Conservation (phyloP, 2,888 invertebrate genomes). For the Uropetala carovei region DNA sequence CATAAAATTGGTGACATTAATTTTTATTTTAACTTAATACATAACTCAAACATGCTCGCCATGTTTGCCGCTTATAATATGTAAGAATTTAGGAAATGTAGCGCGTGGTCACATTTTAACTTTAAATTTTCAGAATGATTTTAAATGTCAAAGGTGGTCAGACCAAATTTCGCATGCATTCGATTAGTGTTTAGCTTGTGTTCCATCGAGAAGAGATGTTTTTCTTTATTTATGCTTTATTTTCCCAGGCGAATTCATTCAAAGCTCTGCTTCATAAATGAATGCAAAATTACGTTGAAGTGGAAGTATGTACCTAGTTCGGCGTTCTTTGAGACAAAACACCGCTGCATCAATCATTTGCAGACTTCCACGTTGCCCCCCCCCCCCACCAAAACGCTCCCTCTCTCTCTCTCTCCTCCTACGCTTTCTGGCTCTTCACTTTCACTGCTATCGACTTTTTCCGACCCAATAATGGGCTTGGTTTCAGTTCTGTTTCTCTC, state of each 20-base stretch:
- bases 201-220: slow-evolving; percentile 1
- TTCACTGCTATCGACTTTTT: neutral
- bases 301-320: slow-evolving; percentile 1
- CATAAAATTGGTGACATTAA: too few species aligned
- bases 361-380: neutral
- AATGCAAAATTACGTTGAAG: neutral
- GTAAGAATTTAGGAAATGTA: too few species aligned
- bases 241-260: neutral
- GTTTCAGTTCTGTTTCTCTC: neutral
- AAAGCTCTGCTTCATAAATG: neutral
- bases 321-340: neutral
- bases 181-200: neutral
- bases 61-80: too few species aligned
- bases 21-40: too few species aligned
- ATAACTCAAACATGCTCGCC: too few species aligned
- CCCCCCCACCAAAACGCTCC: neutral
- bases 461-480: neutral
- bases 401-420: neutral
- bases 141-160: too few species aligned
- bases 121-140: too few species aligned
- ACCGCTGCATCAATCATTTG: slow-evolving; percentile 24
- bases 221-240: neutral
- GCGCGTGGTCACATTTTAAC: too few species aligned
- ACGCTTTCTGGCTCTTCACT: neutral
- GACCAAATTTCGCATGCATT: too few species aligned